Conservation (phyloP, 2,797 vertebrate species). For the Tenualosa thibaudeaui region DNA sequence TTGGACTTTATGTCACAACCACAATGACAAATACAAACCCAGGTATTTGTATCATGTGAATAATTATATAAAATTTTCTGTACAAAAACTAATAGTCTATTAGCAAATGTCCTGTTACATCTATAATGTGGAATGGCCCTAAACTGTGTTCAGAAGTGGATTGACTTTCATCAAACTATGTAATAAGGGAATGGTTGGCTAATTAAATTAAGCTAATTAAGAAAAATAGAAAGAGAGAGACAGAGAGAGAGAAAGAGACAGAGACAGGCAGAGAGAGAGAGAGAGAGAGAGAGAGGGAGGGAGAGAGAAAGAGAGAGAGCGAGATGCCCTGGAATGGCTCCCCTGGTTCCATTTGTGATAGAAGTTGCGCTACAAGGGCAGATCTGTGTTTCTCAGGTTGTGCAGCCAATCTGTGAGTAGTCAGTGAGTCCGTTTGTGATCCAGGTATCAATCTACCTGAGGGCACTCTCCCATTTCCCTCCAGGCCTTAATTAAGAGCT, state of each 20-base stretch:
- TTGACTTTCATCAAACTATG: background rate
- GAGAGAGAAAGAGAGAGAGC: constrained; percentile 1
- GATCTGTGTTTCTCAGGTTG: background rate
- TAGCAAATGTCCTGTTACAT: too few species aligned
- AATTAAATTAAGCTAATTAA: too few species aligned
- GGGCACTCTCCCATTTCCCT: background rate
- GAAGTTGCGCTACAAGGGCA: background rate
- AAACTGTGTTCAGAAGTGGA: background rate
- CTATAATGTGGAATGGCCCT: too few species aligned
- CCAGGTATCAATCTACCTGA: constrained; percentile 2
- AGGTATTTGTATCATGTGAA: too few species aligned
- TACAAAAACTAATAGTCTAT: too few species aligned
- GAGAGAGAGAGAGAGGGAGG: constrained; percentile 1
- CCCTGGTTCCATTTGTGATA: background rate
- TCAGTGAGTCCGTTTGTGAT: background rate
- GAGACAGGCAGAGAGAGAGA: background rate
- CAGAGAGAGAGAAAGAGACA: background rate
- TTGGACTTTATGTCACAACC: too few species aligned
- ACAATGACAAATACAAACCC: too few species aligned
- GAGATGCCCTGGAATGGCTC: background rate
- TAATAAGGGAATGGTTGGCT: background rate
- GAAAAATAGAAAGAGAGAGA: background rate
- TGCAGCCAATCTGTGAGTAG: background rate
- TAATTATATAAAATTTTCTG: too few species aligned
- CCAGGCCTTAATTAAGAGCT: background rate